Conservation (phyloP, 2,888 invertebrate species). For the Drosophila ochracea region DNA sequence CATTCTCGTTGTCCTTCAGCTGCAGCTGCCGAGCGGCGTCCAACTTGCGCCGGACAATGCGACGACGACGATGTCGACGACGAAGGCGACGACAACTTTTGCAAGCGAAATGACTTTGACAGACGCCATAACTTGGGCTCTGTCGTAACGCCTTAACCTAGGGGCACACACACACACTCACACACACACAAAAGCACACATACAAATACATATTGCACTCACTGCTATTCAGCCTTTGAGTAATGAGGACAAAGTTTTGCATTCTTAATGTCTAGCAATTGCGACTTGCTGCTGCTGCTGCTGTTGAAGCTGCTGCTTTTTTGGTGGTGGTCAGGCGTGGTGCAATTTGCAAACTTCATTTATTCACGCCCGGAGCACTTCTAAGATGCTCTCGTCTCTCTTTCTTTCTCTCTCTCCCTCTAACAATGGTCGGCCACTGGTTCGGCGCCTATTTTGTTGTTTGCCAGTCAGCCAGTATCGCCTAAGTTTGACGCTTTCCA, state of each 20-base stretch:
- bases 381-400: constrained; percentile 40
- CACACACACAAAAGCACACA: constrained; percentile 5
- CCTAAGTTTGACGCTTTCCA: constrained; percentile 75
- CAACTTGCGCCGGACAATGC: constrained; percentile 69
- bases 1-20: constrained; percentile 75
- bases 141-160: constrained; percentile 77
- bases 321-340: constrained; percentile 79
- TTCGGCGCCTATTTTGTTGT: constrained; percentile 50
- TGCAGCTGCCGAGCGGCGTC: constrained; percentile 51
- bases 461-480: constrained; percentile 56
- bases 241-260: constrained; percentile 81
- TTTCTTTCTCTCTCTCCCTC: neutral
- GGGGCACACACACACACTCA: constrained; percentile 46
- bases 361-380: constrained; percentile 78
- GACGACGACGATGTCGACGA: constrained; percentile 51
- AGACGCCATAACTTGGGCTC: constrained; percentile 78
- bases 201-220: constrained; percentile 13
- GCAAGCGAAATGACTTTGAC: constrained; percentile 76
- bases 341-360: constrained; percentile 81
- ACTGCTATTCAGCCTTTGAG: constrained; percentile 50
- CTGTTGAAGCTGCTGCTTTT: constrained; percentile 22
- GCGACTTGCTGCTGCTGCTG: constrained; percentile 31
- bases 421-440: constrained; percentile 10
- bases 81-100: constrained; percentile 68
- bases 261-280: constrained; percentile 69